Conservation (phyloP, 1,140 invertebrate genomes). For the Drosophila mojavensis region DNA sequence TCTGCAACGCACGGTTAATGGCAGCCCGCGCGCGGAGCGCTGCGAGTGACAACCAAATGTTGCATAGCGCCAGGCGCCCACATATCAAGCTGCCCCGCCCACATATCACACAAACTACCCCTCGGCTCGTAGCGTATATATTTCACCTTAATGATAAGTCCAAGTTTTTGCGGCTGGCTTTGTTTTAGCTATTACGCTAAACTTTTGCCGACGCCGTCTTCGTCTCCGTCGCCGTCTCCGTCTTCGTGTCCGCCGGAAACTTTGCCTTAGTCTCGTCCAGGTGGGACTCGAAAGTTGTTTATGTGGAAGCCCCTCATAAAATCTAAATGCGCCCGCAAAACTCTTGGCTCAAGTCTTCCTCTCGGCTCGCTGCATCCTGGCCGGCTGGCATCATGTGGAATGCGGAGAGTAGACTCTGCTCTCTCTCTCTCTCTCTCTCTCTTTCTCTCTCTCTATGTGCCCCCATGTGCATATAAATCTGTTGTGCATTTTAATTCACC, state of each 20-base stretch:
- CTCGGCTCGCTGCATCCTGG: slow-evolving; percentile 6
- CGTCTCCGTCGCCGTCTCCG: background rate
- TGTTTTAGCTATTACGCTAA: slow-evolving; percentile 22
- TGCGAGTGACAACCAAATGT: slow-evolving; percentile 44
- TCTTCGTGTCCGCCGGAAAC: background rate
- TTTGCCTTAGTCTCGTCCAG: slow-evolving; percentile 30
- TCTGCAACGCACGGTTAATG: slow-evolving; percentile 6
- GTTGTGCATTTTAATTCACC: slow-evolving; percentile 38
- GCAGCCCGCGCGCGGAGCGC: slow-evolving; percentile 20
- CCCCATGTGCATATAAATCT: slow-evolving; percentile 34
- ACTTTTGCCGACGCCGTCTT: slow-evolving; percentile 2
- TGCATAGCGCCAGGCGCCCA: slow-evolving; percentile 38
- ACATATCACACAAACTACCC: background rate
- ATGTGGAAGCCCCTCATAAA: slow-evolving; percentile 22
- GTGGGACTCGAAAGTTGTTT: slow-evolving; percentile 35
- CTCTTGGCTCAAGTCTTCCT: slow-evolving; percentile 1
- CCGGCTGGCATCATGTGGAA: too few relatives aligned
- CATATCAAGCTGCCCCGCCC: background rate
- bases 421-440: too few relatives aligned
- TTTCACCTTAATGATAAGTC: slow-evolving; percentile 54
- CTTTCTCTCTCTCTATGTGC: background rate
- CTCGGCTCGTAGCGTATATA: slow-evolving; percentile 31
- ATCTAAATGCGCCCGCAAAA: slow-evolving; percentile 22
- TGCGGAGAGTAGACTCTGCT: too few relatives aligned
- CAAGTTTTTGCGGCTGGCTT: slow-evolving; percentile 27